phyloP scores from a whole-genome alignment of 2,888 invertebrate genomes.

The Dromius quadrimaculatus region DNA sequence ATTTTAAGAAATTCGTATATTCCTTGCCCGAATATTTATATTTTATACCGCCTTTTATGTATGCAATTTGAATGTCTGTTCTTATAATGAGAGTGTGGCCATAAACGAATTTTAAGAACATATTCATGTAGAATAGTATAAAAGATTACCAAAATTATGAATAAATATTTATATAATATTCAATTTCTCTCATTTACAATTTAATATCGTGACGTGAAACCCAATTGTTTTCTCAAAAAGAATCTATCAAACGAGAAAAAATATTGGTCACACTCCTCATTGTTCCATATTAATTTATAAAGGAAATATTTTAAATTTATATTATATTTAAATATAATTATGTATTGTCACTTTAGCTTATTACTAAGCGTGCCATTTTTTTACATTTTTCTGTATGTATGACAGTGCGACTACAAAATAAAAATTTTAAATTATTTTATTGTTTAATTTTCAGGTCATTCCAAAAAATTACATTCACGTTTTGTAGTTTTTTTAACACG shows the following conservation, averaged over 20 bases:
- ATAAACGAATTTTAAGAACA: too few species aligned
- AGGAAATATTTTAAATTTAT: conserved; percentile 51
- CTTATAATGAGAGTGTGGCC: too few species aligned
- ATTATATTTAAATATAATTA: conserved; percentile 49
- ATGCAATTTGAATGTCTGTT: conserved; percentile 47
- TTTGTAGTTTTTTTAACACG: neutral
- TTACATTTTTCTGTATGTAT: conserved; percentile 51
- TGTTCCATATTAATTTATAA: conserved; percentile 50
- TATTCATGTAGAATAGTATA: too few species aligned
- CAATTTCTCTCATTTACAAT: too few species aligned
- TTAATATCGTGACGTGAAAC: too few species aligned
- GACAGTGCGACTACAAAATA: conserved; percentile 52
- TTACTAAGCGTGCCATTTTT: conserved; percentile 52
- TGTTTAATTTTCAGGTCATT: conserved; percentile 34
- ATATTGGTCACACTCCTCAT: too few species aligned
- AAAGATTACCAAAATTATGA: too few species aligned
- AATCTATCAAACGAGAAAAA: too few species aligned
- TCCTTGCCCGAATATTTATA: conserved; percentile 53
- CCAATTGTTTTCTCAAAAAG: too few species aligned
- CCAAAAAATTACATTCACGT: conserved; percentile 17
- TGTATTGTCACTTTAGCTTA: conserved; percentile 50
- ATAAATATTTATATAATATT: too few species aligned
- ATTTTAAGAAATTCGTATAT: conserved; percentile 52
- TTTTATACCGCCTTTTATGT: conserved; percentile 51
- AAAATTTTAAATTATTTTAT: conserved; percentile 47